phyloP scores from a whole-genome alignment of 2,797 vertebrate species.

The Philypnodon macrostomus region DNA sequence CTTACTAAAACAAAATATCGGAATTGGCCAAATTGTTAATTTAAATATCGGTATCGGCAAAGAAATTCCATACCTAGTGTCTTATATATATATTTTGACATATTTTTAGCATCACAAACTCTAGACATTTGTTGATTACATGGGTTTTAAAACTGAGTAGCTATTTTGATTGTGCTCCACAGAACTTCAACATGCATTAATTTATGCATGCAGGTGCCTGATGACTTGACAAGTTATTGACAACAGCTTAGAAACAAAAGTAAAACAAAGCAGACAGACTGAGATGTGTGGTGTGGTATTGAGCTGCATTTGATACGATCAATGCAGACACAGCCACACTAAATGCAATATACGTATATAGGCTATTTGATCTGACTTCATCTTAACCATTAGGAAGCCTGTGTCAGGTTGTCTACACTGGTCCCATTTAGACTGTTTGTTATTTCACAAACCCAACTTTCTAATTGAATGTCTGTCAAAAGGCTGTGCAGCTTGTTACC shows the following conservation, averaged over 20 bases:
- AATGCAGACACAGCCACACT: slow-evolving; percentile 51
- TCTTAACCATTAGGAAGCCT: slow-evolving; percentile 39
- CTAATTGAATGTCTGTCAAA: slow-evolving; percentile 20
- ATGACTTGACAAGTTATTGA: slow-evolving; percentile 40
- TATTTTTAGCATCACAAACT: background rate
- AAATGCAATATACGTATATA: slow-evolving; percentile 44
- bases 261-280: slow-evolving; percentile 31
- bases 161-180: background rate
- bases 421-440: slow-evolving; percentile 32
- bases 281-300: slow-evolving; percentile 30
- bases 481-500: slow-evolving; percentile 11
- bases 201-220: slow-evolving; percentile 2
- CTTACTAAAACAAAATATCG: too few species aligned
- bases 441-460: slow-evolving; percentile 27
- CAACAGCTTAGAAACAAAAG: slow-evolving; percentile 12
- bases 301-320: slow-evolving; percentile 48
- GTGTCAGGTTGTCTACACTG: slow-evolving; percentile 23
- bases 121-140: background rate
- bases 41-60: too few species aligned
- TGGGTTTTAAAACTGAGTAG: background rate
- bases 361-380: slow-evolving; percentile 55
- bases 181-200: slow-evolving; percentile 1
- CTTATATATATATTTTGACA: too few species aligned
- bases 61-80: too few species aligned
- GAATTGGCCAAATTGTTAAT: too few species aligned